Evolutionary conservation across 2,113 vertebrate species (phyloP).

Genomic region (Oostethus manadensis): DNA sequence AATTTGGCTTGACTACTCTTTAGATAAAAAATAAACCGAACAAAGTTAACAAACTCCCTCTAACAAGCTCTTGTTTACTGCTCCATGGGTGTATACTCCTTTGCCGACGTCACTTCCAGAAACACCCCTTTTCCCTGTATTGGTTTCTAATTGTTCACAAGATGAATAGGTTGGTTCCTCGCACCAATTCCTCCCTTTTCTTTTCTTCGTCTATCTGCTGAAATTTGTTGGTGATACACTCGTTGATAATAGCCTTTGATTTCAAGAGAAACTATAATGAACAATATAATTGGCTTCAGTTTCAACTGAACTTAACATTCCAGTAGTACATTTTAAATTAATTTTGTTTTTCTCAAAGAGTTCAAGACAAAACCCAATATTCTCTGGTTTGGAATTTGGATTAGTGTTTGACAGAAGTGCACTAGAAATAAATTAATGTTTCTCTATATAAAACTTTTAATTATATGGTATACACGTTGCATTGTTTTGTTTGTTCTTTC

Average conservation of each 20-base stretch:
- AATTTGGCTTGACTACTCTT: too few relatives aligned
- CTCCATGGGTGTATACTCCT: too few relatives aligned
- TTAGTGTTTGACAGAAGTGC: constrained; percentile 27
- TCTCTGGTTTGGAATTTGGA: too few relatives aligned
- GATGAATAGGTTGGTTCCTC: constrained; percentile 1
- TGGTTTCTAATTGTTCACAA: background rate
- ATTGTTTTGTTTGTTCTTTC: constrained; percentile 11
- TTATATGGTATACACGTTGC: constrained; percentile 1
- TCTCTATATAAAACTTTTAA: constrained; percentile 13
- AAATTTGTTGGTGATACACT: constrained; percentile 8
- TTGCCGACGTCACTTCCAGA: too few relatives aligned
- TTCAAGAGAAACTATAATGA: constrained; percentile 19
- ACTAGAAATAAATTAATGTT: constrained; percentile 33
- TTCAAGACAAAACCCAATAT: too few relatives aligned
- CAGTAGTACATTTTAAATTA: background rate
- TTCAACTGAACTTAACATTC: constrained; percentile 22
- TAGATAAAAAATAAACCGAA: too few relatives aligned
- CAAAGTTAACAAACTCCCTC: too few relatives aligned
- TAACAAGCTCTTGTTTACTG: too few relatives aligned
- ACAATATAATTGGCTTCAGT: constrained; percentile 23
- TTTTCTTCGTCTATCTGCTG: background rate
- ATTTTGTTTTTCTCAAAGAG: too few relatives aligned
- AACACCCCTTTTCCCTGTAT: background rate
- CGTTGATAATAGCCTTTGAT: constrained; percentile 22
- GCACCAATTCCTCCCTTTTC: background rate